Evolutionary conservation across 2,113 vertebrate species (phyloP).

Genomic region (Todiramphus chloris): DNA sequence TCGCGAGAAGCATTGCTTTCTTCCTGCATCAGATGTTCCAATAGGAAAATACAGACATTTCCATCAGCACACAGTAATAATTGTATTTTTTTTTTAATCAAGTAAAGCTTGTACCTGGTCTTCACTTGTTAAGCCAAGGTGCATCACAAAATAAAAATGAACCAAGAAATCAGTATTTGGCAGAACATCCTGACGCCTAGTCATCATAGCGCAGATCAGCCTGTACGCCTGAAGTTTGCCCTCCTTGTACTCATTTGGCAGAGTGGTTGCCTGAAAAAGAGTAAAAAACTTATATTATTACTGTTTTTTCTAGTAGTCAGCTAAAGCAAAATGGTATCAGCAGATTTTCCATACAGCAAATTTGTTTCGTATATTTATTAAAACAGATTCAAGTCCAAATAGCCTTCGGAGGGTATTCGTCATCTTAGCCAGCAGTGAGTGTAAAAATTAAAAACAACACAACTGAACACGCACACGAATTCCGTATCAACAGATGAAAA

Average conservation of each 20-base stretch:
- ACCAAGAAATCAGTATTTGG: constrained; percentile 95
- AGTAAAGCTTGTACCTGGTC: constrained; percentile 84
- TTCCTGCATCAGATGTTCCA: not conserved
- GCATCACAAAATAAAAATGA: constrained; percentile 95
- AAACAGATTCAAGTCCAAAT: accelerated
- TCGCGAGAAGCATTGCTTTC: not conserved
- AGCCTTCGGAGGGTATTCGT: not conserved
- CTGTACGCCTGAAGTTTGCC: constrained; percentile 95
- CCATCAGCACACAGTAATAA: not conserved
- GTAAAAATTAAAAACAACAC: not conserved
- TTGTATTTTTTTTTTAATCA: not conserved
- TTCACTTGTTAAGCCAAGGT: constrained; percentile 88
- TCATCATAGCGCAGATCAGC: constrained; percentile 98
- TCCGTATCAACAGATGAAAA: not conserved
- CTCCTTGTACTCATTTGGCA: constrained; percentile 90
- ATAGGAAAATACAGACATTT: not conserved
- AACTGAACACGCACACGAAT: not conserved
- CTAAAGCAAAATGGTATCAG: not conserved
- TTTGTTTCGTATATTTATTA: accelerated
- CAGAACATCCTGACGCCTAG: constrained; percentile 92
- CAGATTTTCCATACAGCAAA: not conserved
- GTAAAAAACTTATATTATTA: not conserved
- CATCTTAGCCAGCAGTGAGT: accelerated
- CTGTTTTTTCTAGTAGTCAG: not conserved
- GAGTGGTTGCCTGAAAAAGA: constrained; percentile 84